Conservation (phyloP, 2,113 vertebrate genomes). For the Odontesthes bonariensis region DNA sequence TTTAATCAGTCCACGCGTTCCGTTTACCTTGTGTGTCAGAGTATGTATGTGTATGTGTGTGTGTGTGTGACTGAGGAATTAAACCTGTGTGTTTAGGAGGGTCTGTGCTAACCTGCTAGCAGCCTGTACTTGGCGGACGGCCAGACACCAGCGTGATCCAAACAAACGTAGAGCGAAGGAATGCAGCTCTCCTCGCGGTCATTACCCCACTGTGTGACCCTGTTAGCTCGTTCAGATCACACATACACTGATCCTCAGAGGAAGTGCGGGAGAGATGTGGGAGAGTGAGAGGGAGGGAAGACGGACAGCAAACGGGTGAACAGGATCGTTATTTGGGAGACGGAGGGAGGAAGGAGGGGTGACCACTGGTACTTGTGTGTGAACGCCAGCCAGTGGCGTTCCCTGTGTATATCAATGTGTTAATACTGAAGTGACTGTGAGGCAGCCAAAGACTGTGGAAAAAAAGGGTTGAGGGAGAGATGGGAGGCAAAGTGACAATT, state of each 20-base stretch:
- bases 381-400: constrained; percentile 72
- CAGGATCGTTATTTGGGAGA: constrained; percentile 73
- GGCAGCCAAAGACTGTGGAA: constrained; percentile 82
- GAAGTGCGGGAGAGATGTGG: constrained; percentile 28
- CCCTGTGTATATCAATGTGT: constrained; percentile 84
- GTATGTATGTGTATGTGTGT: neutral
- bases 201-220: constrained; percentile 62
- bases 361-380: constrained; percentile 73
- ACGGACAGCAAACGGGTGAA: constrained; percentile 56
- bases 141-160: constrained; percentile 65
- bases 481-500: constrained; percentile 65
- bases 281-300: constrained; percentile 3
- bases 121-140: constrained; percentile 48
- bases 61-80: neutral
- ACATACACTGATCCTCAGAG: constrained; percentile 63
- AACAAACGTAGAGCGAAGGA: constrained; percentile 65
- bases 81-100: neutral
- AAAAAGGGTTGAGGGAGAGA: constrained; percentile 51
- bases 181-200: constrained; percentile 57
- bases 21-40: constrained; percentile 44
- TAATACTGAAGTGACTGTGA: constrained; percentile 85
- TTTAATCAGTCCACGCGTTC: constrained; percentile 56
- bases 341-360: constrained; percentile 50
- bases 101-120: constrained; percentile 47
- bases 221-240: constrained; percentile 68